phyloP scores from a whole-genome alignment of 2,888 invertebrate species.

The Trachelus iudaicus region DNA sequence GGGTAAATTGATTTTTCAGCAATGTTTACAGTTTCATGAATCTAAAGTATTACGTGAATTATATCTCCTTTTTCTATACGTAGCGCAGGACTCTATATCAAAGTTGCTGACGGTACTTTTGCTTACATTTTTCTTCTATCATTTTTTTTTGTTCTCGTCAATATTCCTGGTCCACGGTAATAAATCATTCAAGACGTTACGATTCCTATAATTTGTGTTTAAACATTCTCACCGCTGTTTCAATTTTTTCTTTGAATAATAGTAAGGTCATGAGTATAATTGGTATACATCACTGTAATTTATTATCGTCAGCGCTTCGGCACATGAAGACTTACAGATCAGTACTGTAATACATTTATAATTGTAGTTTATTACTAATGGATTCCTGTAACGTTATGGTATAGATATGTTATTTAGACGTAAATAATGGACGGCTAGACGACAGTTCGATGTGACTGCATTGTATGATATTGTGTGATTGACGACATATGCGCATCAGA shows the following conservation, averaged over 20 bases:
- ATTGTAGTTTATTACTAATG: background rate
- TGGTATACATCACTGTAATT: background rate
- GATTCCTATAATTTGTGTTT: background rate
- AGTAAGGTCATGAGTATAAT: background rate
- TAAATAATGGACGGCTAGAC: background rate
- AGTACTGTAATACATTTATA: background rate
- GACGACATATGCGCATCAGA: slow-evolving; percentile 6
- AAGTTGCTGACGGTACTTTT: background rate
- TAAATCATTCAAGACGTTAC: background rate
- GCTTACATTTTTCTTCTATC: background rate
- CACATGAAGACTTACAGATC: background rate
- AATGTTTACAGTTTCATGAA: background rate
- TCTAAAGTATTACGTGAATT: background rate
- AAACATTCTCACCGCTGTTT: background rate
- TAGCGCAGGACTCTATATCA: background rate
- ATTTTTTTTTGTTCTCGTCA: background rate
- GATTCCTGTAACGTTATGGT: background rate
- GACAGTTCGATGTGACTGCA: background rate
- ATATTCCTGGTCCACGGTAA: background rate
- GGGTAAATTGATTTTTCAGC: background rate
- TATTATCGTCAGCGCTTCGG: background rate
- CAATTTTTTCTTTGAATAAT: background rate
- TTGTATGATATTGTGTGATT: background rate
- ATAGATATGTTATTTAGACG: background rate
- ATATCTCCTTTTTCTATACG: background rate